Percentiles rank a stretch among this genome's conserved stretches.
Evolutionary conservation across 2,797 vertebrate genomes (phyloP).

Genomic region (Chiloscyllium punctatum): DNA sequence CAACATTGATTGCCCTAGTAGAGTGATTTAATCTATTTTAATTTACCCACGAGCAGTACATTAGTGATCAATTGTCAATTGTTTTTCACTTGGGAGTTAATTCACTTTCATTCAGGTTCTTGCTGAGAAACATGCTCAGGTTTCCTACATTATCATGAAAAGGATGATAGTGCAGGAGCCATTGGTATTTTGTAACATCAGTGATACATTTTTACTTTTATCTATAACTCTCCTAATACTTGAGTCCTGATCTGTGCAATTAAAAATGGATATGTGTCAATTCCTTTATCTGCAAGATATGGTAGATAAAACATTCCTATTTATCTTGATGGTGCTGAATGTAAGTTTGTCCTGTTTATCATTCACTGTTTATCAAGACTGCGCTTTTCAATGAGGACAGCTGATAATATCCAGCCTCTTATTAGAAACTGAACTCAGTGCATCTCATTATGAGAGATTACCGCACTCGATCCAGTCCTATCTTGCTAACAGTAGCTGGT

Average conservation of each 20-base stretch:
- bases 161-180: too few species aligned
- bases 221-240: neutral
- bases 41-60: neutral
- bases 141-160: too few species aligned
- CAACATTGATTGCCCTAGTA: neutral
- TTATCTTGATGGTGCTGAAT: neutral
- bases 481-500: neutral
- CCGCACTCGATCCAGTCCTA: neutral
- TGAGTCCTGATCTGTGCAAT: neutral
- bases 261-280: neutral
- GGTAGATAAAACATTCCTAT: neutral
- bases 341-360: neutral
- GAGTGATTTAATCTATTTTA: neutral
- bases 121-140: neutral
- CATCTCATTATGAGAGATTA: slow-evolving; percentile 36
- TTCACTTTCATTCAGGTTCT: neutral
- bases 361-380: neutral
- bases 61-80: neutral
- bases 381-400: neutral
- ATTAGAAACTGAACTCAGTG: neutral
- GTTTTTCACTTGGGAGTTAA: neutral
- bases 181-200: neutral
- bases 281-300: neutral
- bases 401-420: slow-evolving; percentile 32
- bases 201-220: neutral